Evolutionary conservation across 2,113 vertebrate genomes (phyloP).

Genomic region (Gadus chalcogrammus): DNA sequence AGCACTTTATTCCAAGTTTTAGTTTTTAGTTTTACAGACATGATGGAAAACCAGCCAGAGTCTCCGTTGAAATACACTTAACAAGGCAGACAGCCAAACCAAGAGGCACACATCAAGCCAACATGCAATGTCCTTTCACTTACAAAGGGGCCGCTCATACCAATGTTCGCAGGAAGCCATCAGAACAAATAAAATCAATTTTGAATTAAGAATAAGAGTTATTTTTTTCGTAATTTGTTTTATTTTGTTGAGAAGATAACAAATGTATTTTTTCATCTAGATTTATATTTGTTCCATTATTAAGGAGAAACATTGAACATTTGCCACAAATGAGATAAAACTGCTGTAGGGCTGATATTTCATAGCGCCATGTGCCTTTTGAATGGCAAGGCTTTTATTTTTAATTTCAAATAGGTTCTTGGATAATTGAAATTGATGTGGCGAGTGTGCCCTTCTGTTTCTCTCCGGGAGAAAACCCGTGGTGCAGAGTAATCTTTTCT

Average conservation of each 20-base stretch:
- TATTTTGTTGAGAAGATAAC: constrained; percentile 9
- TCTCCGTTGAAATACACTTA: too few species aligned
- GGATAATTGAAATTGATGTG: constrained; percentile 23
- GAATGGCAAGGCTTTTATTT: constrained; percentile 21
- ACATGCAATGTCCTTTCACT: too few species aligned
- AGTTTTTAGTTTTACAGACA: too few species aligned
- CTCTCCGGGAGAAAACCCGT: background rate
- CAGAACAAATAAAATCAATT: too few species aligned
- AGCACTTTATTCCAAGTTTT: too few species aligned
- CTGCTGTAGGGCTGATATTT: constrained; percentile 14
- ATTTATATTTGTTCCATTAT: constrained; percentile 11
- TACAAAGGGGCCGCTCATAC: too few species aligned
- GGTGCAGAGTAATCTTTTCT: background rate
- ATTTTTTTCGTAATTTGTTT: too few species aligned
- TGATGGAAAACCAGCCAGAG: too few species aligned
- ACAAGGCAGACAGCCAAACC: too few species aligned
- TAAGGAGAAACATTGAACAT: constrained; percentile 10
- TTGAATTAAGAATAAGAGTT: too few species aligned
- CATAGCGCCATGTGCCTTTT: constrained; percentile 6
- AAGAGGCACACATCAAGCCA: too few species aligned
- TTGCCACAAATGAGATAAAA: constrained; percentile 10
- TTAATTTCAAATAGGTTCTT: constrained; percentile 3
- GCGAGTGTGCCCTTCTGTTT: background rate
- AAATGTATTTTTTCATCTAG: background rate
- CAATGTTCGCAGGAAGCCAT: too few species aligned